A percentile compares a stretch with the other conserved stretches of the same genome.
phyloP scores from a whole-genome alignment of 2,888 invertebrate species.

The Frankliniella intonsa region DNA sequence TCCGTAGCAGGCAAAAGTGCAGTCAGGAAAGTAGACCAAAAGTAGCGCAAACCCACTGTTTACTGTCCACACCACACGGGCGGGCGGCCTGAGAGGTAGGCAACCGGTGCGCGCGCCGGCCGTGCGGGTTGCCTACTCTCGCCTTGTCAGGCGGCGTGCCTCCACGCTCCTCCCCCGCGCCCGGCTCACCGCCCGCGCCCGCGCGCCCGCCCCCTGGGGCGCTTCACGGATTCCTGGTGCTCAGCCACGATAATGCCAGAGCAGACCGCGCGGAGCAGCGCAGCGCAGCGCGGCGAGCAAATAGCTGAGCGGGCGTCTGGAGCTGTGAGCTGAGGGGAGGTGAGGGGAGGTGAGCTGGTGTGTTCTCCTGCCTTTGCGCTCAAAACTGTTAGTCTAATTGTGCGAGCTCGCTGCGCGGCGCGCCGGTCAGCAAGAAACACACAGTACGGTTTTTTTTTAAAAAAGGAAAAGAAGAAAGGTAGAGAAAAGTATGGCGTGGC shows the following conservation, averaged over 20 bases:
- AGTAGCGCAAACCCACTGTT: too few species aligned
- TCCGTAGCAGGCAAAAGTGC: too few species aligned
- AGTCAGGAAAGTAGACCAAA: too few species aligned
- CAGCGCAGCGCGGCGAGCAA: too few species aligned
- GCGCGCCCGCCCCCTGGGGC: background rate
- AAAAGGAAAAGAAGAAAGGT: background rate
- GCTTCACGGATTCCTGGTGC: background rate
- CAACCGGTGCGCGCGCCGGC: background rate
- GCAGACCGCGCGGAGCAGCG: background rate
- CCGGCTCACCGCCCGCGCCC: too few species aligned
- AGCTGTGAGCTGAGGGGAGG: too few species aligned
- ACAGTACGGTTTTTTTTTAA: background rate
- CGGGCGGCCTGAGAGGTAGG: background rate
- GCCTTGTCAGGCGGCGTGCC: too few species aligned
- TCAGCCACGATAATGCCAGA: background rate
- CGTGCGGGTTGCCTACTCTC: background rate
- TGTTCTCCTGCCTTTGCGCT: background rate
- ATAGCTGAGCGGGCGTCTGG: too few species aligned
- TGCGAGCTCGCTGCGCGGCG: background rate
- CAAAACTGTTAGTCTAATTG: conserved; percentile 3
- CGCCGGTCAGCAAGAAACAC: background rate
- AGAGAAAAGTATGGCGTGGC: background rate
- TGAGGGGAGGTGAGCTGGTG: too few species aligned
- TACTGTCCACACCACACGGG: too few species aligned
- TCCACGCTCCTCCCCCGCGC: too few species aligned